Evolutionary conservation across 2,888 invertebrate genomes (phyloP).

Genomic region (Eristalis intricaria): DNA sequence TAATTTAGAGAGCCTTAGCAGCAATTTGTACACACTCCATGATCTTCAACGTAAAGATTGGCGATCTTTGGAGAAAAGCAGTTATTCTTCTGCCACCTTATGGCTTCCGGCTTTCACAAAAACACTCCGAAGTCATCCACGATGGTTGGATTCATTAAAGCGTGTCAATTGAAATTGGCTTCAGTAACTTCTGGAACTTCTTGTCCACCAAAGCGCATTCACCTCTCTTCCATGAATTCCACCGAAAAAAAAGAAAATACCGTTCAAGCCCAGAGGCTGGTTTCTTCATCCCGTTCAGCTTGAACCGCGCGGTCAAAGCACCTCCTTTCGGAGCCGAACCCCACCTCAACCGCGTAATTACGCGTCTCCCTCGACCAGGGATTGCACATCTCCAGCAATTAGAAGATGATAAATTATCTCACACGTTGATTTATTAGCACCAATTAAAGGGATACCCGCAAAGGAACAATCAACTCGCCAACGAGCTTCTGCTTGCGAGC

Average conservation of each 20-base stretch:
- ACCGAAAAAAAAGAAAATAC: not conserved
- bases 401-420: slow-evolving; percentile 46
- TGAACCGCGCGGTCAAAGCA: not conserved
- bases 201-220: not conserved
- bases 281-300: not conserved
- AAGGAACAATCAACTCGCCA: slow-evolving; percentile 29
- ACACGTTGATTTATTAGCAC: slow-evolving; percentile 53
- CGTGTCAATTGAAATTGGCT: not conserved
- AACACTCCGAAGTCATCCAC: too few species aligned
- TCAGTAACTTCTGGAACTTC: not conserved
- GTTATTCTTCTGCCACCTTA: too few species aligned
- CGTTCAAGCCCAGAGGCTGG: not conserved
- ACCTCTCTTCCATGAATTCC: not conserved
- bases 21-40: too few species aligned
- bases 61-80: too few species aligned
- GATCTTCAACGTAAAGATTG: too few species aligned
- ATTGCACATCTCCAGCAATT: slow-evolving; percentile 31
- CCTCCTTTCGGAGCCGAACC: not conserved
- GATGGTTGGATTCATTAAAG: not conserved
- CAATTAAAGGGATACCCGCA: slow-evolving; percentile 40
- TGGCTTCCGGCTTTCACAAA: too few species aligned
- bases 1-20: too few species aligned
- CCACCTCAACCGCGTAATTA: not conserved
- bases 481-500: slow-evolving; percentile 37
- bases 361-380: not conserved